phyloP scores from a whole-genome alignment of 1,140 invertebrate genomes.

The Mycetomoellerius zeteki region DNA sequence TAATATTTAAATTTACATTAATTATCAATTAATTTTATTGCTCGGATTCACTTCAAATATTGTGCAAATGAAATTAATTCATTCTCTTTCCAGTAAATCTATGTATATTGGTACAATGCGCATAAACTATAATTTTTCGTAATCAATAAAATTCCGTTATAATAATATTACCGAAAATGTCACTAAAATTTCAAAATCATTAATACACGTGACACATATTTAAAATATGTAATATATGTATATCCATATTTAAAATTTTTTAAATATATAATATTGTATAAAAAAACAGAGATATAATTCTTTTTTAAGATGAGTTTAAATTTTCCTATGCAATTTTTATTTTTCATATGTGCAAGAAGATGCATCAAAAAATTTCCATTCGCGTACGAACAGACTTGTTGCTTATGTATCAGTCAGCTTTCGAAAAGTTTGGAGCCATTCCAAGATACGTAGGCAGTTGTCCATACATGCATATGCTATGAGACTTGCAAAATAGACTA shows the following conservation, averaged over 20 bases:
- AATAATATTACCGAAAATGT: neutral
- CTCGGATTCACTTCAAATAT: neutral
- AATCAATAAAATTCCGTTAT: conserved; percentile 8
- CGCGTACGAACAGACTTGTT: conserved; percentile 77
- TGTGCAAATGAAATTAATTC: neutral
- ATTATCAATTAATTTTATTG: neutral
- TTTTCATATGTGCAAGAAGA: conserved; percentile 1
- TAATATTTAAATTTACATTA: neutral
- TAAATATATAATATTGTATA: neutral
- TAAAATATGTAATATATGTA: neutral
- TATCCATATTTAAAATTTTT: neutral
- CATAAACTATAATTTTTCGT: neutral
- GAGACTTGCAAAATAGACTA: neutral
- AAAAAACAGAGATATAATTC: neutral
- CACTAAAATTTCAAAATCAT: neutral
- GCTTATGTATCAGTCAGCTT: conserved; percentile 73
- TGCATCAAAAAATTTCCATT: neutral
- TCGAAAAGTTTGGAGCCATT: conserved; percentile 74
- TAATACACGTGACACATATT: neutral
- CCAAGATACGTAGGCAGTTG: conserved; percentile 67
- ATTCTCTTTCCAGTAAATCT: neutral
- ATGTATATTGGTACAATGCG: neutral
- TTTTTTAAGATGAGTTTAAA: neutral
- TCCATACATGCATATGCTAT: conserved; percentile 5
- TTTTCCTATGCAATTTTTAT: neutral